A percentile compares a stretch with the other conserved stretches of the same genome.
phyloP scores from a whole-genome alignment of 2,113 vertebrate genomes.

The Malurus cyaneus region DNA sequence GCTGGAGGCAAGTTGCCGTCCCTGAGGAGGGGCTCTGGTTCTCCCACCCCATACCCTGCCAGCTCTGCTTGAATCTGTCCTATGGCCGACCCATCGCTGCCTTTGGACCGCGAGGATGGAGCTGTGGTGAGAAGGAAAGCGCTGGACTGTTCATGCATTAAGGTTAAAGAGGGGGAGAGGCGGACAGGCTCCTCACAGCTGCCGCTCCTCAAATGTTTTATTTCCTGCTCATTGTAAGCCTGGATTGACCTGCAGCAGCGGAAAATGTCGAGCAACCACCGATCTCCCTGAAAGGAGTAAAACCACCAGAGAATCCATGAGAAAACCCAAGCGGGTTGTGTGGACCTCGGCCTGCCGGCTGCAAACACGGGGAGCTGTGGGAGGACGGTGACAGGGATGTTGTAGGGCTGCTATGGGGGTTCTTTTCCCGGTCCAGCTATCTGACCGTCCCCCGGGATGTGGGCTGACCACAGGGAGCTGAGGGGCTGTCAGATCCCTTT shows the following conservation, averaged over 20 bases:
- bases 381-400: background rate
- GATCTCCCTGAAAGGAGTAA: background rate
- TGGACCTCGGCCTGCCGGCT: fast-evolving
- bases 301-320: background rate
- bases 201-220: constrained; percentile 15
- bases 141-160: background rate
- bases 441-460: background rate
- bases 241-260: constrained; percentile 36
- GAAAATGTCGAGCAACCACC: background rate
- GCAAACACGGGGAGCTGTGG: background rate
- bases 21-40: background rate
- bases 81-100: fast-evolving
- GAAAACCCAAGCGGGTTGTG: background rate
- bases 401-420: background rate
- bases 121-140: background rate
- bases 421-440: fast-evolving
- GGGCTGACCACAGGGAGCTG: background rate
- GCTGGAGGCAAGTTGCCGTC: background rate
- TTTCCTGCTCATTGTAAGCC: constrained; percentile 34
- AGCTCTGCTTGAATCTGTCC: background rate
- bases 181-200: background rate
- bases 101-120: background rate
- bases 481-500: background rate
- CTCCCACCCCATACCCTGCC: fast-evolving
- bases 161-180: background rate